These are phyloP conservation scores for Heliconius ethilla DNA, from an alignment of 2,888 invertebrate species.

Conservation along the genomic window DNA sequence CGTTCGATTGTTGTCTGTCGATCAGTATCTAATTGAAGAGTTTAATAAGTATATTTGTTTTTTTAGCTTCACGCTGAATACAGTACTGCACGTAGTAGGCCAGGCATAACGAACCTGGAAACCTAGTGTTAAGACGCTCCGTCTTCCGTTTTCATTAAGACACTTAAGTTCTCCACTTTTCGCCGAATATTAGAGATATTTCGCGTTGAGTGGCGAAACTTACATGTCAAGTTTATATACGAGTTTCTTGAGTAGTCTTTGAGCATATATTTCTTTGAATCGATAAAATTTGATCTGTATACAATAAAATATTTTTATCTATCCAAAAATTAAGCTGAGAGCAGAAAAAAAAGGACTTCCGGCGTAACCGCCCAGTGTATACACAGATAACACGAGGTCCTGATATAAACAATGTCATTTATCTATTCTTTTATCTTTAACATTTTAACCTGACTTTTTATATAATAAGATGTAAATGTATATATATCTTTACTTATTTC, in stretches of 20 bases:
- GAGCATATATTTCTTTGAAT: no score
- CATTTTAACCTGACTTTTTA: not conserved
- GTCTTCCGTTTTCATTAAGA: not conserved
- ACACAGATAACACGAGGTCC: not conserved
- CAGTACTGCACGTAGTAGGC: no score
- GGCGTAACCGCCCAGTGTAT: not conserved
- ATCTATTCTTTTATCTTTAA: constrained; percentile 2
- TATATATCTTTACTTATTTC: not conserved
- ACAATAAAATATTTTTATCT: no score
- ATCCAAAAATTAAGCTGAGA: not conserved
- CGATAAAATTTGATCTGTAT: no score
- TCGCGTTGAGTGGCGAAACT: no score
- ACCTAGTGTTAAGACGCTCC: not conserved
- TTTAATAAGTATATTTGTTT: not conserved
- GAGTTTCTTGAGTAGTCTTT: no score
- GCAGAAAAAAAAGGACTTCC: constrained; percentile 9
- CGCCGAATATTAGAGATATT: not conserved
- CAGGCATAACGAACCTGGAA: not conserved
- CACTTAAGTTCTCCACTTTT: not conserved
- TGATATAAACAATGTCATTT: not conserved
- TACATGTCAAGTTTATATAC: no score
- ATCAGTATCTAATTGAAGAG: no score
- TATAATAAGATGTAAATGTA: not conserved
- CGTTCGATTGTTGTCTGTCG: no score
- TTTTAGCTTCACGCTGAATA: no score